Conservation (phyloP, 2,797 vertebrate species). For the Enoplosus armatus region DNA sequence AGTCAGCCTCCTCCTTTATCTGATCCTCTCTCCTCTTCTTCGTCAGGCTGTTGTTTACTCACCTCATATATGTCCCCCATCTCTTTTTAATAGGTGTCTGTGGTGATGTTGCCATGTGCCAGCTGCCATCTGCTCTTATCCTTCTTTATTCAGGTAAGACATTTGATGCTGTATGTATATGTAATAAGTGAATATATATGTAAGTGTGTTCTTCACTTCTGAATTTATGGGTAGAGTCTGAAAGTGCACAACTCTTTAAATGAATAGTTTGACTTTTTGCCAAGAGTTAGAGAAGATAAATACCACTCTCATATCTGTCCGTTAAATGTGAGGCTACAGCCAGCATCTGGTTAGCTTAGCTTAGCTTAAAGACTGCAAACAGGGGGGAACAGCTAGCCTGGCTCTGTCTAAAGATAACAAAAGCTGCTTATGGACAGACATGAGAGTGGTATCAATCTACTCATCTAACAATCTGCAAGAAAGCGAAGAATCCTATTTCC, state of each 20-base stretch:
- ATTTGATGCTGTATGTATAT: not conserved
- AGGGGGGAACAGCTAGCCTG: not conserved
- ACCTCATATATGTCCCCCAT: constrained; percentile 30
- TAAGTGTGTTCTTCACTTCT: not conserved
- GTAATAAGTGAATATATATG: not conserved
- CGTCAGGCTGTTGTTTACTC: constrained; percentile 40
- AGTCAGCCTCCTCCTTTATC: constrained; percentile 36
- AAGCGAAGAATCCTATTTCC: not conserved
- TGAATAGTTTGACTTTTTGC: not conserved
- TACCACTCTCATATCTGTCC: not conserved
- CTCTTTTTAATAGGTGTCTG: constrained; percentile 64
- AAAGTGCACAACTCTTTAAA: not conserved
- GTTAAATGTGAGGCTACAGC: not conserved
- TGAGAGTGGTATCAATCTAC: not conserved
- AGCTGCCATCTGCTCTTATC: constrained; percentile 56
- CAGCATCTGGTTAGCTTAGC: not conserved
- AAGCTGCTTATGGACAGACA: too few species aligned
- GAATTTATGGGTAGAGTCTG: not conserved
- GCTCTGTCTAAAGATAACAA: not conserved
- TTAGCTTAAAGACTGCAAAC: not conserved
- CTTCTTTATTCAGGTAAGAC: constrained; percentile 68
- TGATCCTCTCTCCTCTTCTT: constrained; percentile 30
- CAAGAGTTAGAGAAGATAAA: not conserved
- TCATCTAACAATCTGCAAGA: not conserved
- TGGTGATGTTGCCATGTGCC: constrained; percentile 75